Conservation (phyloP, 2,797 vertebrate species). For the Macroramphosus scolopax region DNA sequence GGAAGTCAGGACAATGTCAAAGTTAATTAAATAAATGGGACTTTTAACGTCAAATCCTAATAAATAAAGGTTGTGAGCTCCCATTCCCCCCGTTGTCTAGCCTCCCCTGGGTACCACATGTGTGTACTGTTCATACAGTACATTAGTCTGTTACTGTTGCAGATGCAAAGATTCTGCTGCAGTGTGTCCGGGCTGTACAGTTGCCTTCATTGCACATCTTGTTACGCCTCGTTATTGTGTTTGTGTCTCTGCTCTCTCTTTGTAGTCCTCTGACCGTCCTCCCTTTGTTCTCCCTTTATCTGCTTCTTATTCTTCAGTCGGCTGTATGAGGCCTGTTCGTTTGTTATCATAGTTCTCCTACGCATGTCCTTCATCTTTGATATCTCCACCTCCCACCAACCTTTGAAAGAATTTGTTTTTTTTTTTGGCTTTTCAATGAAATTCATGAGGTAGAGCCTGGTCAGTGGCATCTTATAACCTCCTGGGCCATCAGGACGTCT, state of each 20-base stretch:
- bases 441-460: conserved; percentile 1
- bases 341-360: too few relatives aligned
- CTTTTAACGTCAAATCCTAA: conserved; percentile 41
- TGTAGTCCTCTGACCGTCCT: conserved; percentile 18
- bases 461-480: conserved; percentile 3
- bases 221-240: too few relatives aligned
- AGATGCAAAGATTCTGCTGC: too few relatives aligned
- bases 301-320: conserved; percentile 1
- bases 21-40: too few relatives aligned
- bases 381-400: background rate
- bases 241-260: conserved; percentile 7
- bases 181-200: too few relatives aligned
- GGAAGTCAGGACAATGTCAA: too few relatives aligned
- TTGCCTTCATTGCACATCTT: too few relatives aligned
- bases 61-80: conserved; percentile 36
- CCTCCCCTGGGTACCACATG: conserved; percentile 42
- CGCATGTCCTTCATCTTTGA: conserved; percentile 17
- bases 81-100: conserved; percentile 53
- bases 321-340: too few relatives aligned
- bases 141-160: too few relatives aligned
- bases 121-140: conserved; percentile 26
- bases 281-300: conserved; percentile 26
- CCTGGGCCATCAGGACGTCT: background rate
- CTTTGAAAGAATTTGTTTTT: background rate
- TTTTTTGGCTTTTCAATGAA: background rate